phyloP scores from a whole-genome alignment of 2,888 invertebrate species.

The Diabrotica balteata region DNA sequence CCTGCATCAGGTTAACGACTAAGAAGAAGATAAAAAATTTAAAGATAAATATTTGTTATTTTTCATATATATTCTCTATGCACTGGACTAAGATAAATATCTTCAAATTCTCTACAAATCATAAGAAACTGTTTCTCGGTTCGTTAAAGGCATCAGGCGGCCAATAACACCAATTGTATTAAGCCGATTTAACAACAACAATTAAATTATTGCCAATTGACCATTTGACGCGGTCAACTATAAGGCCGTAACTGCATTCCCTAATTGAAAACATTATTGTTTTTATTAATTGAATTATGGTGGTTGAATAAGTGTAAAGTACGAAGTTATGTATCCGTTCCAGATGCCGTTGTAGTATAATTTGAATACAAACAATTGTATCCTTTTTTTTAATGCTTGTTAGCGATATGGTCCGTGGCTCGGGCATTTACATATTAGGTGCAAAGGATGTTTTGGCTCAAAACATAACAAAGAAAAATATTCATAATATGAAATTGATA shows the following conservation, averaged over 20 bases:
- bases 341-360: constrained; percentile 11
- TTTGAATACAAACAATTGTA: constrained; percentile 28
- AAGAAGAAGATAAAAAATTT: too few species aligned
- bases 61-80: too few species aligned
- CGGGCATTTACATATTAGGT: too few species aligned
- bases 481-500: too few species aligned
- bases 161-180: constrained; percentile 40
- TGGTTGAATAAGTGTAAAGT: constrained; percentile 25
- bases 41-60: too few species aligned
- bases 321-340: constrained; percentile 21
- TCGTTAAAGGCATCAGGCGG: constrained; percentile 15
- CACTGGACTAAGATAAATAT: too few species aligned
- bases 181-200: constrained; percentile 41
- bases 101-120: constrained; percentile 12
- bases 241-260: constrained; percentile 33
- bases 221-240: constrained; percentile 37
- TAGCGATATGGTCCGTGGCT: too few species aligned
- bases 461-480: too few species aligned
- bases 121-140: constrained; percentile 3
- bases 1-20: too few species aligned
- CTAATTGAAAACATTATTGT: constrained; percentile 41
- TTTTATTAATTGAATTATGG: constrained; percentile 39
- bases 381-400: too few species aligned
- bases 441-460: too few species aligned
- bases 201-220: constrained; percentile 45